phyloP scores from a whole-genome alignment of 1,140 invertebrate genomes.

The Teleopsis dalmanni region DNA sequence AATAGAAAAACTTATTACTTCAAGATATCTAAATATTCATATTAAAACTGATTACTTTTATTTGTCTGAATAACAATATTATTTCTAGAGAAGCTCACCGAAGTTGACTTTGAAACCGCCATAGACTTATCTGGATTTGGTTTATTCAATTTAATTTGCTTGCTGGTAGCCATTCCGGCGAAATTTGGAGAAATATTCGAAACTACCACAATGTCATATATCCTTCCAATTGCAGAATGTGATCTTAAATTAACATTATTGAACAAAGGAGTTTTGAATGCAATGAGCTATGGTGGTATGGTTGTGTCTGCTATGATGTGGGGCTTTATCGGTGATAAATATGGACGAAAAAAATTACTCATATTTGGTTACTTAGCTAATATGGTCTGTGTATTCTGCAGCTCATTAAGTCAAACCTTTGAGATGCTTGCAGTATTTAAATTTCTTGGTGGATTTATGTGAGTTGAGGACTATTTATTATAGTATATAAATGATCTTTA shows the following conservation, averaged over 20 bases:
- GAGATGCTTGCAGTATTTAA: slow-evolving; percentile 62
- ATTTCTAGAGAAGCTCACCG: too few relatives aligned
- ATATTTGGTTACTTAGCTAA: slow-evolving; percentile 63
- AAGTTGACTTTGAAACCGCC: slow-evolving; percentile 55
- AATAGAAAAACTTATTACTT: too few relatives aligned
- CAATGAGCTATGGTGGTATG: slow-evolving; percentile 66
- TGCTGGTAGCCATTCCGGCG: slow-evolving; percentile 54
- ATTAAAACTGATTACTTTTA: too few relatives aligned
- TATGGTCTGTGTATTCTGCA: slow-evolving; percentile 57
- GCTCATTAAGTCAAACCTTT: slow-evolving; percentile 62
- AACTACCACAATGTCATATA: slow-evolving; percentile 57
- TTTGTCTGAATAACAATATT: too few relatives aligned
- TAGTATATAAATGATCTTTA: too few relatives aligned
- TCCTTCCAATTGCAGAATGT: slow-evolving; percentile 62
- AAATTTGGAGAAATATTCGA: slow-evolving; percentile 58
- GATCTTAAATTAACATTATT: slow-evolving; percentile 56
- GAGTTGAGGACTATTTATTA: too few relatives aligned
- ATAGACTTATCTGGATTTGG: slow-evolving; percentile 54
- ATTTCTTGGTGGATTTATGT: slow-evolving; percentile 71
- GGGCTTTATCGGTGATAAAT: slow-evolving; percentile 71
- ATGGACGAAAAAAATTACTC: slow-evolving; percentile 62
- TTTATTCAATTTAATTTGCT: slow-evolving; percentile 58
- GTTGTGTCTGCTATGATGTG: slow-evolving; percentile 69
- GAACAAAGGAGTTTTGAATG: slow-evolving; percentile 62
- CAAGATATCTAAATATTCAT: too few relatives aligned